Base-by-base conservation (phyloP, 2,888 invertebrate species). In the Cynaeus angustus region DNA sequence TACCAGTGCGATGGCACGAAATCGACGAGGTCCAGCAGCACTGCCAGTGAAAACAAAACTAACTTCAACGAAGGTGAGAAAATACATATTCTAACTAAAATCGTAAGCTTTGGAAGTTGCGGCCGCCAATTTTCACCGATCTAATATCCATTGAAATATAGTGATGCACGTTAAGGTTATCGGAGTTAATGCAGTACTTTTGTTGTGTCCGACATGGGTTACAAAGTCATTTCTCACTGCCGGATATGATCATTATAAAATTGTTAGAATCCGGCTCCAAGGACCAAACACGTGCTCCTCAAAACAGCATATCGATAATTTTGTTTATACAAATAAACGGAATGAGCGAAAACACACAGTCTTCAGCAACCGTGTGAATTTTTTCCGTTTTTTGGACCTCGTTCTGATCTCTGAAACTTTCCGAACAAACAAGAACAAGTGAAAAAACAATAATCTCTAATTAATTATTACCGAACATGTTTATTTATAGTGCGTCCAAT, bases 61-160 rank as follows among this genome's bases (percentile, higher is more conserved):
- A 86, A 86, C 26, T 88, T 88, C 81, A 87, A 88, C 81, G 88
- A 88, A 83, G 86, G 86, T 86, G 76, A 77, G 77, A 3, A 12
- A 7, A 9, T 33, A n/a, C n/a, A n/a, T n/a, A n/a, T n/a, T n/a
- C n/a, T n/a, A n/a, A n/a, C n/a, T n/a, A n/a, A n/a, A n/a, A n/a
- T n/a, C n/a, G n/a, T n/a, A n/a, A n/a, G n/a, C n/a, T n/a, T n/a
- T n/a, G n/a, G n/a, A n/a, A n/a, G n/a, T n/a, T n/a, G n/a, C n/a
- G n/a, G n/a, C n/a, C n/a, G n/a, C n/a, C n/a, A n/a, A n/a, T n/a
- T n/a, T n/a, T n/a, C n/a, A n/a, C n/a, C n/a, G n/a, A n/a, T n/a
- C n/a, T n/a, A n/a, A n/a, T n/a, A n/a, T n/a, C n/a, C n/a, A n/a
- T n/a, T n/a, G n/a, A n/a, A n/a, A n/a, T n/a, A n/a, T n/a, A n/a